phyloP scores from a whole-genome alignment of 2,888 invertebrate genomes.

The Ernsta delagoae region DNA sequence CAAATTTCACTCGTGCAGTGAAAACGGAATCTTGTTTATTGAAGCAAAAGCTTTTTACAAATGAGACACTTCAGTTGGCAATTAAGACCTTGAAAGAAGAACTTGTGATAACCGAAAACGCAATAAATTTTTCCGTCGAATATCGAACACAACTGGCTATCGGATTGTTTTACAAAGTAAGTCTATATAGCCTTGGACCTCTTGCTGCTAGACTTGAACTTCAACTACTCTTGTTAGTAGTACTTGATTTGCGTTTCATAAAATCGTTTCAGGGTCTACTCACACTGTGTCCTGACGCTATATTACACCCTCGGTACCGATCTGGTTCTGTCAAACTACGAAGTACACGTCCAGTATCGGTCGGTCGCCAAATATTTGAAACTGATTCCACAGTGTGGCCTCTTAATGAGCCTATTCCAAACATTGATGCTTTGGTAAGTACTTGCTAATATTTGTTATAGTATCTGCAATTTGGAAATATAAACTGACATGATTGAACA shows the following conservation, averaged over 20 bases:
- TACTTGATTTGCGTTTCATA: too few relatives aligned
- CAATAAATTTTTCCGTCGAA: background rate
- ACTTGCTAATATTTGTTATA: background rate
- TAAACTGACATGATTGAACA: background rate
- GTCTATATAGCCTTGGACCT: too few relatives aligned
- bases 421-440: conserved; percentile 2
- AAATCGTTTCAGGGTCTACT: conserved; percentile 70
- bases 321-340: conserved; percentile 72
- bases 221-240: too few relatives aligned
- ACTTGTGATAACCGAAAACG: background rate
- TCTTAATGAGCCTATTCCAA: conserved; percentile 63
- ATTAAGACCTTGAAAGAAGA: background rate
- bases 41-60: background rate
- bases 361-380: conserved; percentile 84
- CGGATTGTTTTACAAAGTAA: background rate
- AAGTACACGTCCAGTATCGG: conserved; percentile 80
- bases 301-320: conserved; percentile 62
- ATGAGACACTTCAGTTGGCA: background rate
- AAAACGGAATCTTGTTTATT: background rate
- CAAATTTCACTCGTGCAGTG: background rate
- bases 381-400: conserved; percentile 86
- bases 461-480: background rate
- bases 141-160: background rate
- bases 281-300: conserved; percentile 72
- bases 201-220: too few relatives aligned